Evolutionary conservation across 2,797 vertebrate species (phyloP), one percentile per base, ranked within the genome.

Genomic region (Heteromormyrus szaboi): DNA sequence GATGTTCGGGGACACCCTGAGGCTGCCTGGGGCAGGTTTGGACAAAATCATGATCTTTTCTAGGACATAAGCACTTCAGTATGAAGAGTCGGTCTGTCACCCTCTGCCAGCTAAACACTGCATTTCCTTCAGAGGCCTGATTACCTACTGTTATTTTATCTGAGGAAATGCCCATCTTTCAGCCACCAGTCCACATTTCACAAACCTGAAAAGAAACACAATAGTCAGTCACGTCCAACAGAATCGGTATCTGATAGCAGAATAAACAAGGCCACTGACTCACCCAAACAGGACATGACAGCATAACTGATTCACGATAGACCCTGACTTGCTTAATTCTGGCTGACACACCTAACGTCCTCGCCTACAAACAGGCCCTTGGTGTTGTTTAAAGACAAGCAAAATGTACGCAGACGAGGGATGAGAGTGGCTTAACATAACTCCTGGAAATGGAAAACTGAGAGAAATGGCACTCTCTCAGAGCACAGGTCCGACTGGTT

Each of bases 171-270:
- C 19, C 25, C 44, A 8, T 48, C 62, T 84, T 33, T 79, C 25
- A 68, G n/a, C 29, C 22, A 9, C 22, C 59, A 9, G 29, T 72
- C 29, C 29, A 37, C 29, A 17, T 72, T 72, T 37, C 22, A 72
- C 9, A 33, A 17, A 85, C 86, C 22, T 41, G 86, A 48, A 4
- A 89, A 83, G 90, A 90, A 91, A 90, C 51, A 90, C 91, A 89
- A 91, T 94, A 94, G 95, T 95, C 92, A 94, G 93, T 94, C 92
- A 94, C 93, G 94, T 94, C 95, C 92, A 94, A 94, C 93, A 94
- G 93, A 94, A 93, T 93, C 94, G 94, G 94, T 93, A 90, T 76
- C 88, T 91, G 93, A 94, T 94, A 95, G 95, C 95, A 94, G 95
- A 95, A 95, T 95, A 62, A 62, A 62, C 59, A 62, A 62, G 59